A percentile compares a stretch with the other conserved stretches of the same genome.
Evolutionary conservation across 2,888 invertebrate genomes (phyloP).

Genomic region (Lycophotia porphyrea): DNA sequence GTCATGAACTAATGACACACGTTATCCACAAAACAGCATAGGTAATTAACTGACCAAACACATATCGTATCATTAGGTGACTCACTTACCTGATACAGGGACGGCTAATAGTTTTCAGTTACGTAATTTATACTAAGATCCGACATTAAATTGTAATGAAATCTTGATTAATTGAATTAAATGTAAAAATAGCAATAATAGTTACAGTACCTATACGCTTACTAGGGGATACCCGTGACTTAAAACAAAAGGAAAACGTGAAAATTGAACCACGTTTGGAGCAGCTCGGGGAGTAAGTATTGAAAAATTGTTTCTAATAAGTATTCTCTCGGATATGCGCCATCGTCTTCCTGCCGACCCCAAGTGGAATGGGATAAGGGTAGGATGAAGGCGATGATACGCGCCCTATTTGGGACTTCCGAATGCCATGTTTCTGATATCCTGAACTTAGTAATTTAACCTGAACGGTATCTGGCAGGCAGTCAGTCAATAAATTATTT

Average conservation of each 20-base stretch:
- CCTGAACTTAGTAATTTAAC: background rate
- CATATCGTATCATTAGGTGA: slow-evolving; percentile 58
- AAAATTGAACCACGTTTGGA: background rate
- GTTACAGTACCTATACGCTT: too few species aligned
- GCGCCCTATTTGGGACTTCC: background rate
- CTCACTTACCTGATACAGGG: slow-evolving; percentile 49
- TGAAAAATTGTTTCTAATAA: background rate
- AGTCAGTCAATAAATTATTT: background rate
- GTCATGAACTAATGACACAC: slow-evolving; percentile 17
- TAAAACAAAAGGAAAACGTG: too few species aligned
- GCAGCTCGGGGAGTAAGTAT: background rate
- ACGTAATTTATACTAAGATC: slow-evolving; percentile 33
- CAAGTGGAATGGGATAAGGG: background rate
- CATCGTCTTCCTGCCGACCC: background rate
- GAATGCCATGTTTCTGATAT: background rate
- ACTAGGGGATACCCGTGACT: background rate
- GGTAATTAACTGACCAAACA: slow-evolving; percentile 61
- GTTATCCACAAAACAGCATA: slow-evolving; percentile 47
- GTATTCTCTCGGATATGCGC: background rate
- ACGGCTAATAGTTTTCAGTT: slow-evolving; percentile 46
- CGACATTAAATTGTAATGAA: slow-evolving; percentile 23
- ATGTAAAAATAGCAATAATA: background rate
- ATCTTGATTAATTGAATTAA: slow-evolving; percentile 22
- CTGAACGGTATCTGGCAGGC: background rate
- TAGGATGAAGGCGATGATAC: background rate